Evolutionary conservation across 2,888 invertebrate species (phyloP), one percentile per base, ranked within the genome.

Genomic region (Stenodema calcarata): DNA sequence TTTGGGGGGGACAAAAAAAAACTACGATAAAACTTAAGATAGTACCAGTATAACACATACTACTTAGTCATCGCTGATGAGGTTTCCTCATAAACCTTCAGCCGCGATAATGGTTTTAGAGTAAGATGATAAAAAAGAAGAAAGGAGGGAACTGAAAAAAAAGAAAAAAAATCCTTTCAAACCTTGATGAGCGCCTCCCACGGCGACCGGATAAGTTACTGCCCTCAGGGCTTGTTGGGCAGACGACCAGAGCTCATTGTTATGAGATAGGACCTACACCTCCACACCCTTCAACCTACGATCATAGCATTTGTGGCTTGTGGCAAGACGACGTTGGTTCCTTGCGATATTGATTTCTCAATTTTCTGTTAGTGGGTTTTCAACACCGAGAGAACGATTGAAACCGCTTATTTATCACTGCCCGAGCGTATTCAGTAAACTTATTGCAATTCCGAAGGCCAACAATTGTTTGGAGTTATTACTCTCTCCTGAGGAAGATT

Each of bases 101-200:
- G 73, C 30, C 30, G 35, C 41, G 30, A 73, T 35, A 35, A 73
- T 35, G 73, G 30, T 41, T 73, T 73, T 16, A 35, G 82, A 79
- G 69, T 69, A 80, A 86, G 62, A 80, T 79, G 47, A 76, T 47
- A 62, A 70, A 83, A 42, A 82, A 30, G 27, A 70, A 69, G 35
- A 62, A 62, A 28, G 35, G 73, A 70, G n/a, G 27, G 42, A 47
- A 35, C 18, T n/a, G 16, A 79, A 35, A 42, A 23, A 75, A 54
- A 82, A 23, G 76, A 82, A 81, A 85, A 87, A 79, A 81, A 44
- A 50, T 14, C 28, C 28, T 75, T 75, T 41, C 18, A 47, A 47
- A 18, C 23, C 41, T 47, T 47, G 78, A 78, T 78, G 78, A 47
- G 78, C 78, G 42, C 47, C 35, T 44, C 44, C 47, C 78, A 27